These are phyloP conservation scores for Pseudomyrmex dendroicus DNA, from an alignment of 1,140 invertebrate species.

Conservation along the genomic window DNA sequence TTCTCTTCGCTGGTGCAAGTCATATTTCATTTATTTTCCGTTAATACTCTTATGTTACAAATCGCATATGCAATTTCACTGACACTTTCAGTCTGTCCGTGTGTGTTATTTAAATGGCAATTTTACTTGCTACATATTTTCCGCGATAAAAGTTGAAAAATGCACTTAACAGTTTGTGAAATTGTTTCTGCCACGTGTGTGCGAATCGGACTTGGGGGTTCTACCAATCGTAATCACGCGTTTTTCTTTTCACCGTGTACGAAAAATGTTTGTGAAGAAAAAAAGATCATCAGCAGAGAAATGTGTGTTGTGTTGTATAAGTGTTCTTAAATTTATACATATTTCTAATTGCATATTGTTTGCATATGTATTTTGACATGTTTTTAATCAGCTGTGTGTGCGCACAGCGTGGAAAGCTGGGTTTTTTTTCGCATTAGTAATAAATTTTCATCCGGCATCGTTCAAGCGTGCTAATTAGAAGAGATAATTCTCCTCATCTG, in stretches of 20 bases:
- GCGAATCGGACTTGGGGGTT: neutral
- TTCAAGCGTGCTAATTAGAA: conserved; percentile 39
- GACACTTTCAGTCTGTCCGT: neutral
- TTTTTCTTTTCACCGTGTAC: no score
- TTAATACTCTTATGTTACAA: neutral
- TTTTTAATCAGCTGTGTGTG: neutral
- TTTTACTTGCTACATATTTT: conserved; percentile 26
- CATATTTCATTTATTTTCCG: neutral
- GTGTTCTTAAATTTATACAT: no score
- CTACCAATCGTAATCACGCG: neutral
- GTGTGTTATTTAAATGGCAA: neutral
- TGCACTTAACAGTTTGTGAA: neutral
- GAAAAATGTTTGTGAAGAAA: no score
- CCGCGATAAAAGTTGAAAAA: neutral
- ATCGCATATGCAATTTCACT: neutral
- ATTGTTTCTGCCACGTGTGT: neutral
- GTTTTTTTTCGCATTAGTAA: conserved; percentile 10
- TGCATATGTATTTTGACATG: neutral
- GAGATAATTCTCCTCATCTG: neutral
- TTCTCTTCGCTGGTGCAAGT: no score
- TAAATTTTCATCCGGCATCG: neutral
- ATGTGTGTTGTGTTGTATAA: no score
- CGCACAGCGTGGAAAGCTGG: neutral
- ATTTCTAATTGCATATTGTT: neutral
- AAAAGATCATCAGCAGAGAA: no score